These are phyloP conservation scores for Gymnoscopelus microlampas DNA, from an alignment of 2,797 vertebrate species.

Conservation along the genomic window DNA sequence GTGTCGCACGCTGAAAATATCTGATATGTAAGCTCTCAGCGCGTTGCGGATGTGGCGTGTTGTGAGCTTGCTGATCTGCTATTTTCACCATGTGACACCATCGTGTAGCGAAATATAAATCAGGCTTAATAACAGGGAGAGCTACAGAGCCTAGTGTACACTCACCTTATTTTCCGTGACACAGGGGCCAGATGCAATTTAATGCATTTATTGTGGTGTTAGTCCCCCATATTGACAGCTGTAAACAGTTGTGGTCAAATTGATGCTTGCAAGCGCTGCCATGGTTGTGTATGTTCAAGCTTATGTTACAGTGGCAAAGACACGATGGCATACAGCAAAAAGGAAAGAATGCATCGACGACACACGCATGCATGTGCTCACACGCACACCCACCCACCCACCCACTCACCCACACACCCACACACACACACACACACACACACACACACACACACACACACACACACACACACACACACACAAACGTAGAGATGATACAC, in stretches of 20 bases:
- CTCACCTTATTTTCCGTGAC: slow-evolving; percentile 81
- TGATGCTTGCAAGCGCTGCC: slow-evolving; percentile 69
- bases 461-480: slow-evolving; percentile 35
- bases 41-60: too few relatives aligned
- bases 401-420: slow-evolving; percentile 28
- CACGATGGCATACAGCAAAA: slow-evolving; percentile 65
- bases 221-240: slow-evolving; percentile 81
- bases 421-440: slow-evolving; percentile 23
- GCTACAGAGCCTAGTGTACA: slow-evolving; percentile 72
- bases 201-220: slow-evolving; percentile 83
- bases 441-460: slow-evolving; percentile 14
- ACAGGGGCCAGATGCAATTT: slow-evolving; percentile 81
- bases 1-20: too few relatives aligned
- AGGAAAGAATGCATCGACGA: slow-evolving; percentile 57
- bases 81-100: too few relatives aligned
- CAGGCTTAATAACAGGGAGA: slow-evolving; percentile 76
- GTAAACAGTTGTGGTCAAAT: slow-evolving; percentile 83
- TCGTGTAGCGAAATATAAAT: too few relatives aligned
- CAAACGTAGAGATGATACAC: slow-evolving; percentile 62
- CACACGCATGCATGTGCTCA: background rate
- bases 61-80: too few relatives aligned
- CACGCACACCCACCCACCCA: slow-evolving; percentile 8
- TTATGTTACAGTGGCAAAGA: slow-evolving; percentile 77
- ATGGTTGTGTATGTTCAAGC: slow-evolving; percentile 69
- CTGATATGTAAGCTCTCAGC: too few relatives aligned